Percentiles rank a stretch among this genome's conserved stretches.
Conservation (phyloP, 2,113 vertebrate genomes). For the Gadus chalcogrammus region DNA sequence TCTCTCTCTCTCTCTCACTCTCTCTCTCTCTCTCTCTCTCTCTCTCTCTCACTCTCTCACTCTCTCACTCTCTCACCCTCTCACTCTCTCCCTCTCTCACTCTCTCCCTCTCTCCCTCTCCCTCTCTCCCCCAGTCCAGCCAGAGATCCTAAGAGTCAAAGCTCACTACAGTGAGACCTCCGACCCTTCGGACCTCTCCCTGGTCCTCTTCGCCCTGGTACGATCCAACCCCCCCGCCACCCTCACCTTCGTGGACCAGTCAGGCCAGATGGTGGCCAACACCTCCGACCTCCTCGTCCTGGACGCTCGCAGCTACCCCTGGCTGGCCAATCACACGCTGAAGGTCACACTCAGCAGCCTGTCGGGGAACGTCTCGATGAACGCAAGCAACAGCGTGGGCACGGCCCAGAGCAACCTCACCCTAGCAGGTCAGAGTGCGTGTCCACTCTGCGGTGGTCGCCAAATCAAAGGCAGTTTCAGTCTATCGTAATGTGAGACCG, state of each 20-base stretch:
- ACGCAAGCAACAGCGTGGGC: slow-evolving; percentile 75
- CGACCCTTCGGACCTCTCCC: slow-evolving; percentile 69
- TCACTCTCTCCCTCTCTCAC: background rate
- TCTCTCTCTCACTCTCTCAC: slow-evolving; percentile 15
- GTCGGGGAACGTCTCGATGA: slow-evolving; percentile 77
- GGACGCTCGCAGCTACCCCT: slow-evolving; percentile 74
- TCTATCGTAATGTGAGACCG: too few species aligned
- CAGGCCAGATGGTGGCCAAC: slow-evolving; percentile 75
- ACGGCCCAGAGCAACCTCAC: slow-evolving; percentile 77
- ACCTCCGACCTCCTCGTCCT: slow-evolving; percentile 79
- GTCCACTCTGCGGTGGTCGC: background rate
- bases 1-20: slow-evolving; percentile 14
- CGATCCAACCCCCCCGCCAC: slow-evolving; percentile 81
- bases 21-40: slow-evolving; percentile 10
- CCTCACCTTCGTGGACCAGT: slow-evolving; percentile 80
- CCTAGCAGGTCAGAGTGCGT: slow-evolving; percentile 66
- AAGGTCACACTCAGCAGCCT: slow-evolving; percentile 70
- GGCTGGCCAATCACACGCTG: slow-evolving; percentile 83
- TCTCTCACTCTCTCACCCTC: slow-evolving; percentile 3
- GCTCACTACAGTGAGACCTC: slow-evolving; percentile 72
- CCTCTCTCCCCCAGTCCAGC: slow-evolving; percentile 73
- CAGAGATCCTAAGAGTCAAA: slow-evolving; percentile 79
- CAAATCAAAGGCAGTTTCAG: too few species aligned
- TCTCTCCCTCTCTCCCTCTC: slow-evolving; percentile 5
- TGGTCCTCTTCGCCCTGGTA: slow-evolving; percentile 83